Conservation (phyloP, 1,140 invertebrate genomes). For the Lepidurus apus region DNA sequence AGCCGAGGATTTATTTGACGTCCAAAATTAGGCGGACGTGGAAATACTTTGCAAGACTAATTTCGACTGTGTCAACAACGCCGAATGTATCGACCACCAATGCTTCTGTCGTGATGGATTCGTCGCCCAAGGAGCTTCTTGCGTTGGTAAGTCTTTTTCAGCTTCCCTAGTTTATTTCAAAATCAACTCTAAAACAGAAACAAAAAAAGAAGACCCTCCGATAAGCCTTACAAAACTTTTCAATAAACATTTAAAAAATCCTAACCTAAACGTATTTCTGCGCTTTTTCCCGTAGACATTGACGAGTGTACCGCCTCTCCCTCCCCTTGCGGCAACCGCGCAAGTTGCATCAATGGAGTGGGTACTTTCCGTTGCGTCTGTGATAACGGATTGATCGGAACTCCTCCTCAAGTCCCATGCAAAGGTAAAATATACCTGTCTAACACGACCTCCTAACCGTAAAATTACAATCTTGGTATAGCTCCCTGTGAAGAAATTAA, state of each 20-base stretch:
- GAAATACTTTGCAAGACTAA: slow-evolving; percentile 78
- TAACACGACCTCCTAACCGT: neutral
- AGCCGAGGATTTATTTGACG: slow-evolving; percentile 19
- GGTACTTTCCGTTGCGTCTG: slow-evolving; percentile 85
- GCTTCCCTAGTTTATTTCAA: slow-evolving; percentile 39
- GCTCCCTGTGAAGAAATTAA: slow-evolving; percentile 86
- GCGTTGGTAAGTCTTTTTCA: slow-evolving; percentile 46
- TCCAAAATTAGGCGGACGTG: slow-evolving; percentile 62
- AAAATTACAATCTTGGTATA: slow-evolving; percentile 39
- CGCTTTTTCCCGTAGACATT: slow-evolving; percentile 52
- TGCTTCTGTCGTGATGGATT: slow-evolving; percentile 89
- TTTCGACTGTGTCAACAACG: slow-evolving; percentile 87
- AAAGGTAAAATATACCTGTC: slow-evolving; percentile 53
- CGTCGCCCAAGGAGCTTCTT: slow-evolving; percentile 67
- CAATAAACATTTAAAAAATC: too few relatives aligned
- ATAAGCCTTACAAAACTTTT: too few relatives aligned
- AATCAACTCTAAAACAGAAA: too few relatives aligned
- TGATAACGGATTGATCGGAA: slow-evolving; percentile 73
- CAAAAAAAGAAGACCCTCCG: too few relatives aligned
- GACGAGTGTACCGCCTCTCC: slow-evolving; percentile 70
- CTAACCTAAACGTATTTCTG: neutral
- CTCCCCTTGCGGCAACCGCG: slow-evolving; percentile 64
- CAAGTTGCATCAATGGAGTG: slow-evolving; percentile 73
- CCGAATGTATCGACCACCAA: slow-evolving; percentile 77
- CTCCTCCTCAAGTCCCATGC: slow-evolving; percentile 69